Percentiles rank a stretch among this genome's conserved stretches.
Evolutionary conservation across 2,888 invertebrate genomes (phyloP).

Genomic region (Belgica antarctica): DNA sequence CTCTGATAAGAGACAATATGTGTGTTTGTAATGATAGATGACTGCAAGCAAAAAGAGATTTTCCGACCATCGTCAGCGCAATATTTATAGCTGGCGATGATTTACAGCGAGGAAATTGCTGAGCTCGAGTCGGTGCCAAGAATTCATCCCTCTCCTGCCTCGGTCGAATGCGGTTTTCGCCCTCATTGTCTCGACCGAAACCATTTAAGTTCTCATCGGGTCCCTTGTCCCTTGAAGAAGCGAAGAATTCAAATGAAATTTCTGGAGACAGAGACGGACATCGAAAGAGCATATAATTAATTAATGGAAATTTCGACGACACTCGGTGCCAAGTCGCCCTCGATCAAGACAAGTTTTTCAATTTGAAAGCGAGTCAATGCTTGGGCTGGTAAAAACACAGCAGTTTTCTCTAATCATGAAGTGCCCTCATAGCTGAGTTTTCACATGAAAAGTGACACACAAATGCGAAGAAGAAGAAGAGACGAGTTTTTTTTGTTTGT

Average conservation of each 20-base stretch:
- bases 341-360: too few species aligned
- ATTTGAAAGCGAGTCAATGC: too few species aligned
- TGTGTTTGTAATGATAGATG: not conserved
- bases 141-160: too few species aligned
- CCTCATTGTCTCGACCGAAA: not conserved
- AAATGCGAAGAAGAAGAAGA: conserved; percentile 18
- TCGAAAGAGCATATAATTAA: too few species aligned
- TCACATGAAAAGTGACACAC: conserved; percentile 32
- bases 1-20: conserved; percentile 18
- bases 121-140: too few species aligned
- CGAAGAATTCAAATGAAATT: too few species aligned
- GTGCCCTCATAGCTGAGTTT: too few species aligned
- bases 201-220: conserved; percentile 9
- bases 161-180: not conserved
- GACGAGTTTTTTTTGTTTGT: conserved; percentile 31
- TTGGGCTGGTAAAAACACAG: too few species aligned
- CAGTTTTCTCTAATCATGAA: not conserved
- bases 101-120: not conserved
- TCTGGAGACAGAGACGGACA: too few species aligned
- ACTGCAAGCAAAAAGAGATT: not conserved
- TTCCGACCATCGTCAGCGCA: conserved; percentile 1
- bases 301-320: not conserved
- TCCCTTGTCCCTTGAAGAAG: not conserved
- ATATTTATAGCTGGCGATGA: not conserved
- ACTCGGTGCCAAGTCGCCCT: too few species aligned